phyloP scores from a whole-genome alignment of 2,113 vertebrate genomes.

The Pedetes capensis region DNA sequence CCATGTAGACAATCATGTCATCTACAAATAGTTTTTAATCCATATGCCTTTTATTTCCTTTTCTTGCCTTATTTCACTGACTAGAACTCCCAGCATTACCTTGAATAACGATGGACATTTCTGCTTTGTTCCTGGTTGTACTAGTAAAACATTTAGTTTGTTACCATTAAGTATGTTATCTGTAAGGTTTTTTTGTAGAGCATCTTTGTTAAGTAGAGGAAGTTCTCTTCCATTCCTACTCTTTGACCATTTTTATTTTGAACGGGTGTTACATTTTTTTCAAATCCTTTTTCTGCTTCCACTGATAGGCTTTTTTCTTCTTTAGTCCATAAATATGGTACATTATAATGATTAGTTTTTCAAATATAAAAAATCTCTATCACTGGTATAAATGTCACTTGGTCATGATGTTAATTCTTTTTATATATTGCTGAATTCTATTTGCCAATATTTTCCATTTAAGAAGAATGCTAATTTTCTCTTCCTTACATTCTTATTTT shows the following conservation, averaged over 20 bases:
- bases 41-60: background rate
- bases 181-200: background rate
- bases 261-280: too few relatives aligned
- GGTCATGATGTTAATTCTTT: background rate
- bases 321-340: background rate
- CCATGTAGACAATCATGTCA: background rate
- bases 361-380: background rate
- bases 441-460: background rate
- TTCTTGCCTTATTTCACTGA: background rate
- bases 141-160: background rate
- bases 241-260: background rate
- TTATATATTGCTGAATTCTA: background rate
- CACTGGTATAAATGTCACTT: background rate
- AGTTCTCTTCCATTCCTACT: background rate
- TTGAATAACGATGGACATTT: background rate
- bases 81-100: background rate
- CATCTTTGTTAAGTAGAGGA: background rate
- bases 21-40: background rate
- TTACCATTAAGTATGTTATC: background rate
- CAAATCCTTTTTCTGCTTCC: background rate
- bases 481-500: background rate
- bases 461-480: background rate
- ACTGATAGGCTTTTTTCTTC: constrained; percentile 3
- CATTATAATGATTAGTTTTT: background rate
- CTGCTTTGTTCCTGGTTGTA: background rate